Percentiles rank a stretch among this genome's conserved stretches.
phyloP scores from a whole-genome alignment of 2,888 invertebrate genomes.

The Athalia circularis region DNA sequence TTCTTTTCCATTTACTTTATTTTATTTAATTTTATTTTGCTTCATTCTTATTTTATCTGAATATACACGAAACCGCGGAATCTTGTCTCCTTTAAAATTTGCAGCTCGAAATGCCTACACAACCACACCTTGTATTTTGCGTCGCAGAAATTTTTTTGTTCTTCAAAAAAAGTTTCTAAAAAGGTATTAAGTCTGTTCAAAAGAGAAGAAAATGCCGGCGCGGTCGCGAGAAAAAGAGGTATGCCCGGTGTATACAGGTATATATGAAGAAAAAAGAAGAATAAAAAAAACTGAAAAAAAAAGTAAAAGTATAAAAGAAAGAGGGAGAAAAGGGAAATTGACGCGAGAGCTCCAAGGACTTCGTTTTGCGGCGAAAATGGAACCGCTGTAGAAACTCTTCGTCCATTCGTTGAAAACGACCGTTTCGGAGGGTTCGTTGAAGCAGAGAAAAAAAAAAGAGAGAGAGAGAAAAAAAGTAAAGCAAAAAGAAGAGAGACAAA shows the following conservation, averaged over 20 bases:
- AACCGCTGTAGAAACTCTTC: no score
- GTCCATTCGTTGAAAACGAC: neutral
- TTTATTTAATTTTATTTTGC: neutral
- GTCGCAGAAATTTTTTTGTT: neutral
- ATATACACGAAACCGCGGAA: no score
- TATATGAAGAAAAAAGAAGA: no score
- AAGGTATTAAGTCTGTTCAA: neutral
- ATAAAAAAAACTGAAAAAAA: no score
- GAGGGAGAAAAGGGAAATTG: neutral
- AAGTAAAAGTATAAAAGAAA: neutral
- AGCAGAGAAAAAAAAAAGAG: slow-evolving; percentile 36
- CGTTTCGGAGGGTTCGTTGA: neutral
- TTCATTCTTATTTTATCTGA: no score
- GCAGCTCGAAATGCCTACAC: no score
- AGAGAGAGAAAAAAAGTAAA: slow-evolving; percentile 40
- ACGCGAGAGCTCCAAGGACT: no score
- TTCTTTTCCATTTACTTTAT: neutral
- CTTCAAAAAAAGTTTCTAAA: neutral
- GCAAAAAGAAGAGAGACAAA: slow-evolving; percentile 42
- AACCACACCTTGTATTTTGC: no score
- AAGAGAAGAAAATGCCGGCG: neutral
- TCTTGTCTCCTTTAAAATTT: no score
- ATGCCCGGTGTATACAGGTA: neutral
- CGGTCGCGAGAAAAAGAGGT: neutral
- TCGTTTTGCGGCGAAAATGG: neutral